Evolutionary conservation across 2,888 invertebrate species (phyloP).

Genomic region (Mesorhabditis belari): DNA sequence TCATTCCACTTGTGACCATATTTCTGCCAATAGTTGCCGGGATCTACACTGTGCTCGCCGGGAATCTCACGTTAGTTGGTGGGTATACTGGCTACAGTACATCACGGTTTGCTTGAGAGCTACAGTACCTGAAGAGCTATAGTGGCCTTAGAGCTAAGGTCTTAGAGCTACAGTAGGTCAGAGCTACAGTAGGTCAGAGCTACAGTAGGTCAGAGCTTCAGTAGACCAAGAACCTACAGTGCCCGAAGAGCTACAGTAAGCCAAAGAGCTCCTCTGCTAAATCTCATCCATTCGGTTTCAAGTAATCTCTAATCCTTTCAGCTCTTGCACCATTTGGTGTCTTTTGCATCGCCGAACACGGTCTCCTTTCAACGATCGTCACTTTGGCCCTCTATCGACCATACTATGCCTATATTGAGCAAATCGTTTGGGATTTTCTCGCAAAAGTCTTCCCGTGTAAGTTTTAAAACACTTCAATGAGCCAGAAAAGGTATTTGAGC

Average conservation of each 20-base stretch:
- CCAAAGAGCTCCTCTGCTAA: neutral
- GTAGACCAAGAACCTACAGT: too few relatives aligned
- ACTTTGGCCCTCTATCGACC: neutral
- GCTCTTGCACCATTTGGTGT: neutral
- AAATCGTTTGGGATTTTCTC: neutral
- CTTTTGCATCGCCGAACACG: neutral
- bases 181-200: too few relatives aligned
- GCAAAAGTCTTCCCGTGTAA: neutral
- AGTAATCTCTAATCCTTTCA: too few relatives aligned
- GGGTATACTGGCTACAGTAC: too few relatives aligned
- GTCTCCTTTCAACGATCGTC: neutral
- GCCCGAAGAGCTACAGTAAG: too few relatives aligned
- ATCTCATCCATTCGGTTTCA: too few relatives aligned
- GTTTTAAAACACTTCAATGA: neutral
- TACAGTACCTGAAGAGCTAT: too few relatives aligned
- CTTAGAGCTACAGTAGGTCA: too few relatives aligned
- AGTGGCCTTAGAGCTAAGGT: too few relatives aligned
- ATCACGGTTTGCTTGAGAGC: too few relatives aligned
- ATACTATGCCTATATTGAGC: neutral
- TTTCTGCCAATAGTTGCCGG: neutral
- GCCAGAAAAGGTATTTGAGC: neutral
- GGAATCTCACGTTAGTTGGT: neutral
- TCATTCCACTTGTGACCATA: neutral
- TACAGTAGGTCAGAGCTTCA: too few relatives aligned
- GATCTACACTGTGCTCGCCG: neutral